Conservation (phyloP, 1,140 invertebrate genomes). For the Orussus abietinus region DNA sequence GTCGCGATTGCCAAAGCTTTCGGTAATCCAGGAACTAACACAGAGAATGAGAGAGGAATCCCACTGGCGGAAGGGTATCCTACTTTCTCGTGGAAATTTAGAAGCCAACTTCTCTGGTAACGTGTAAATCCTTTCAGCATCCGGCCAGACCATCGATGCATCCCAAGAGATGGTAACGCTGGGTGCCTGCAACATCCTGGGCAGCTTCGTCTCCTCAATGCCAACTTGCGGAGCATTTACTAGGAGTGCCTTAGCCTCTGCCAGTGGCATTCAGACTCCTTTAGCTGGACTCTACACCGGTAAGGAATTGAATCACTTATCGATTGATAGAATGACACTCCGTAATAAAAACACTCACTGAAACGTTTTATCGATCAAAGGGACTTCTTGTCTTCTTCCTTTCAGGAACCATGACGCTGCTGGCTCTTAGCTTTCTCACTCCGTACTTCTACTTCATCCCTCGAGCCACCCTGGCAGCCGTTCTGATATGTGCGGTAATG, state of each 20-base stretch:
- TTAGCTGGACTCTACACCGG: conserved; percentile 67
- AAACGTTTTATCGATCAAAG: too few relatives aligned
- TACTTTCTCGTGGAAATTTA: too few relatives aligned
- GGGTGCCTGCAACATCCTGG: conserved; percentile 67
- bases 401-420: conserved; percentile 58
- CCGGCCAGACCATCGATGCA: conserved; percentile 55
- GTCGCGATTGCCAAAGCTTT: conserved; percentile 79
- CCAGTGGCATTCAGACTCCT: conserved; percentile 71
- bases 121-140: too few relatives aligned
- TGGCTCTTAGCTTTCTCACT: conserved; percentile 63
- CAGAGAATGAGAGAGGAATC: too few relatives aligned
- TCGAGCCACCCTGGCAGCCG: conserved; percentile 60
- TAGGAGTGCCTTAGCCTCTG: conserved; percentile 70
- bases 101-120: too few relatives aligned
- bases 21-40: conserved; percentile 60
- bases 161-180: conserved; percentile 68
- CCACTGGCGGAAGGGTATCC: too few relatives aligned
- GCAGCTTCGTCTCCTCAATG: conserved; percentile 69
- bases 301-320: too few relatives aligned
- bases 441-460: conserved; percentile 71
- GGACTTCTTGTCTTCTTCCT: too few relatives aligned
- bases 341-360: too few relatives aligned
- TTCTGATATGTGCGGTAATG: conserved; percentile 68
- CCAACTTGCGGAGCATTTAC: conserved; percentile 72
- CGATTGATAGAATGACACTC: too few relatives aligned